Percentiles rank a stretch among this genome's conserved stretches.
These are phyloP conservation scores for Nebria salina DNA, from an alignment of 2,888 invertebrate genomes.

Conservation along the genomic window DNA sequence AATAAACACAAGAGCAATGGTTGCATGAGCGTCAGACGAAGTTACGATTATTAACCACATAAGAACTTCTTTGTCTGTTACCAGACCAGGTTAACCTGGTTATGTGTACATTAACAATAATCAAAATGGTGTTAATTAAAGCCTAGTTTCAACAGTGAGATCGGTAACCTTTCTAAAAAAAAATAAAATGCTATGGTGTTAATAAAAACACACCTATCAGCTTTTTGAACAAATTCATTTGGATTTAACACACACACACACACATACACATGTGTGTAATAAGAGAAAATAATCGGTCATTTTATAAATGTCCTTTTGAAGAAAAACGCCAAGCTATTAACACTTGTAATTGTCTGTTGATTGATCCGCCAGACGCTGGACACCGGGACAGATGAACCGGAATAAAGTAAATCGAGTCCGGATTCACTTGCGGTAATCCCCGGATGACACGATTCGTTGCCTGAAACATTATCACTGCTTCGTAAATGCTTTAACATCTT, in stretches of 20 bases:
- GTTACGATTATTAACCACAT: not conserved
- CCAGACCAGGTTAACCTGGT: slow-evolving; percentile 1
- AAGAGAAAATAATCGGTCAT: too few relatives aligned
- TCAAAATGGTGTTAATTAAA: not conserved
- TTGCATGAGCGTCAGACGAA: not conserved
- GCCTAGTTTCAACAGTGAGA: not conserved
- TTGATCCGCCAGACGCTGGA: not conserved
- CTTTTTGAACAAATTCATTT: not conserved
- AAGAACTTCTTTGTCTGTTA: not conserved
- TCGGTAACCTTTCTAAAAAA: not conserved
- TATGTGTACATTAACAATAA: slow-evolving; percentile 1
- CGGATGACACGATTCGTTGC: slow-evolving; percentile 6
- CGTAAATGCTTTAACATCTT: too few relatives aligned
- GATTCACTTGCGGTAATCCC: not conserved
- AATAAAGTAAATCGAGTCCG: slow-evolving; percentile 16
- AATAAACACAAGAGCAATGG: not conserved
- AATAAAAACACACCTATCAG: not conserved
- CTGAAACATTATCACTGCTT: not conserved
- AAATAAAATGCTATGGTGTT: not conserved
- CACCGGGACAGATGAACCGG: slow-evolving; percentile 6
- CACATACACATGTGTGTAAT: too few relatives aligned
- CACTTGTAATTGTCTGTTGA: slow-evolving; percentile 15
- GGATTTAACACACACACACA: too few relatives aligned
- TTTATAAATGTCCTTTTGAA: not conserved
- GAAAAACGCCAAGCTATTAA: not conserved